Percentiles rank a stretch among this genome's conserved stretches.
These are phyloP conservation scores for Muricea muricata DNA, from an alignment of 92 coral and sea anemone species.

Conservation along the genomic window DNA sequence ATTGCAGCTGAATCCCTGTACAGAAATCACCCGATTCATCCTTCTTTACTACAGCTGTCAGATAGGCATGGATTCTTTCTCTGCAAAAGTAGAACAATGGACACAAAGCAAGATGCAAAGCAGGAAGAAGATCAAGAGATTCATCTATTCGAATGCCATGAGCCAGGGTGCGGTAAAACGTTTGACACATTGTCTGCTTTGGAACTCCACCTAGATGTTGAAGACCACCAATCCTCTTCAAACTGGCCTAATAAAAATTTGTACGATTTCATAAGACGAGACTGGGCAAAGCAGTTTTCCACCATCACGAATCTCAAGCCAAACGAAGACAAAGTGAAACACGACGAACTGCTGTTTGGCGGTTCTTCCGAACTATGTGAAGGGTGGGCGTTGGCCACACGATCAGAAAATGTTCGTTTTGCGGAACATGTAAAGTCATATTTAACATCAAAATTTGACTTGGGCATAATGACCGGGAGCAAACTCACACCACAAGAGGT, in stretches of 20 bases:
- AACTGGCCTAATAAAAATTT: no score
- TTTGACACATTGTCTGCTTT: not conserved
- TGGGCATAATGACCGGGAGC: conserved; percentile 36
- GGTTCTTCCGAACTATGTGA: not conserved
- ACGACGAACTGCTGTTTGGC: no score
- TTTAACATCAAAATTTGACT: conserved; percentile 36
- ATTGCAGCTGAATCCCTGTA: not conserved
- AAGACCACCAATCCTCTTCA: not conserved
- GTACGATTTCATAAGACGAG: no score
- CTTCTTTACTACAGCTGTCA: not conserved
- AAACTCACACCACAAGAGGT: conserved; percentile 57
- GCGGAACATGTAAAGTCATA: conserved; percentile 40
- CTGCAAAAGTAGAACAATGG: not conserved
- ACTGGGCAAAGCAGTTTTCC: no score
- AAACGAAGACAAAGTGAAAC: no score
- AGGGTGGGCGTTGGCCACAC: conserved; percentile 62
- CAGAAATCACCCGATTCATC: not conserved
- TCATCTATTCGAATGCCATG: no score
- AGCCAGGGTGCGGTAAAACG: not conserved
- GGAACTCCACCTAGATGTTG: not conserved
- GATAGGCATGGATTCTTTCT: not conserved
- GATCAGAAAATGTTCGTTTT: conserved; percentile 31
- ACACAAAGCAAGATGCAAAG: not conserved
- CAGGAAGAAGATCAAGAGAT: no score
- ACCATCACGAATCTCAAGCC: no score